These are phyloP conservation scores for Cnemophilus loriae DNA, from an alignment of 2,113 vertebrate genomes.

Conservation along the genomic window DNA sequence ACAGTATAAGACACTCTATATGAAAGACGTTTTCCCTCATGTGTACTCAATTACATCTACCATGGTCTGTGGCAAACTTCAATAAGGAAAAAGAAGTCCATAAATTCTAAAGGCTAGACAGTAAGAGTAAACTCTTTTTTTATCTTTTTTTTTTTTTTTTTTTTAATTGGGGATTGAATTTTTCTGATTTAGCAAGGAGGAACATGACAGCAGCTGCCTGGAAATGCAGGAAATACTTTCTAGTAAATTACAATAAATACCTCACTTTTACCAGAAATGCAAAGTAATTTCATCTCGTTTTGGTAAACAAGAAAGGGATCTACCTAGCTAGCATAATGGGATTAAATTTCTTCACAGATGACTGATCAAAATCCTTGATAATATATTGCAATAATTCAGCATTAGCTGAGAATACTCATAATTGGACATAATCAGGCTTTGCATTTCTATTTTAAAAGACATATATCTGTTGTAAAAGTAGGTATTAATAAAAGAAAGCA, in stretches of 20 bases:
- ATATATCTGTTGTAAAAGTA: background rate
- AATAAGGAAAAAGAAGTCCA: background rate
- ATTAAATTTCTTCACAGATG: background rate
- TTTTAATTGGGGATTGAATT: background rate
- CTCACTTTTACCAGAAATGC: background rate
- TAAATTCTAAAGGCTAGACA: background rate
- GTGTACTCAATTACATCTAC: background rate
- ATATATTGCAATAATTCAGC: background rate
- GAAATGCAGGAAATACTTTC: background rate
- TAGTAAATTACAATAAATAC: background rate
- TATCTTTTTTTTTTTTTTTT: background rate
- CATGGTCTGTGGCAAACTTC: background rate
- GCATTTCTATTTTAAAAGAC: background rate
- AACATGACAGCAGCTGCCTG: background rate
- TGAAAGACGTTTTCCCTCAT: background rate
- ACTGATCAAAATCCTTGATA: background rate
- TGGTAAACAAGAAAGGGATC: background rate
- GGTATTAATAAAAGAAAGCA: background rate
- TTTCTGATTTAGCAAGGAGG: background rate
- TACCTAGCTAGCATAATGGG: background rate
- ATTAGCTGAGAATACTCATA: background rate
- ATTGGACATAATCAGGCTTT: background rate
- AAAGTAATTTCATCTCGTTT: background rate
- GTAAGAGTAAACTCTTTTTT: background rate
- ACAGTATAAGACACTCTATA: background rate